Conservation (phyloP, 2,888 invertebrate genomes). For the Acheta domesticus region DNA sequence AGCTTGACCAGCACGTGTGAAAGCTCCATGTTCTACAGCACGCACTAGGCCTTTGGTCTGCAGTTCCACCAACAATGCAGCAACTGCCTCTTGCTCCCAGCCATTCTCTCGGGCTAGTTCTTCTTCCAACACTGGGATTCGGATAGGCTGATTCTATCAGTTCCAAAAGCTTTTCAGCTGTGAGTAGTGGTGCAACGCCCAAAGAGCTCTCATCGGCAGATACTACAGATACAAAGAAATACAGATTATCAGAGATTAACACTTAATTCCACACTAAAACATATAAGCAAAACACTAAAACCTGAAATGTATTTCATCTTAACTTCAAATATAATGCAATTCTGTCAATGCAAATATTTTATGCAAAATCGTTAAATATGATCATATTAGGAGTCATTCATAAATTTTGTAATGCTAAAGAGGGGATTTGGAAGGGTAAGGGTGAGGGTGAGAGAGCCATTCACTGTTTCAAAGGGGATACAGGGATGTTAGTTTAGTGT, state of each 20-base stretch:
- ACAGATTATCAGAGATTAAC: not conserved
- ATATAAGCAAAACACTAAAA: no score
- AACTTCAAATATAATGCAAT: no score
- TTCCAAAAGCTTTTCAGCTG: constrained; percentile 87
- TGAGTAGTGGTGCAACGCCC: constrained; percentile 68
- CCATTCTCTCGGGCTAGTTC: constrained; percentile 69
- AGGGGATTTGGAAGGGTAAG: no score
- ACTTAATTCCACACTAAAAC: not conserved
- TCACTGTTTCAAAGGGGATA: no score
- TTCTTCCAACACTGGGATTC: constrained; percentile 86
- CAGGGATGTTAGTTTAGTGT: no score
- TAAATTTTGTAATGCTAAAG: no score
- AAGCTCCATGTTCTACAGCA: constrained; percentile 77
- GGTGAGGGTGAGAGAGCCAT: no score
- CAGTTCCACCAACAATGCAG: constrained; percentile 69
- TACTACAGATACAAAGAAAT: constrained; percentile 47
- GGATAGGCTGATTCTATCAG: constrained; percentile 98
- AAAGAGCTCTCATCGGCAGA: constrained; percentile 65
- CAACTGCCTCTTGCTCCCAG: constrained; percentile 77
- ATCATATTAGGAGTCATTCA: no score
- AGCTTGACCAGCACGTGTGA: constrained; percentile 80
- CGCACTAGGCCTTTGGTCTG: constrained; percentile 80
- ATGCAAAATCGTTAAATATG: no score
- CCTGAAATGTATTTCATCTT: no score
- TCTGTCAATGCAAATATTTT: no score